Evolutionary conservation across 2,888 invertebrate genomes (phyloP).

Genomic region (Cataglyphis albicans): DNA sequence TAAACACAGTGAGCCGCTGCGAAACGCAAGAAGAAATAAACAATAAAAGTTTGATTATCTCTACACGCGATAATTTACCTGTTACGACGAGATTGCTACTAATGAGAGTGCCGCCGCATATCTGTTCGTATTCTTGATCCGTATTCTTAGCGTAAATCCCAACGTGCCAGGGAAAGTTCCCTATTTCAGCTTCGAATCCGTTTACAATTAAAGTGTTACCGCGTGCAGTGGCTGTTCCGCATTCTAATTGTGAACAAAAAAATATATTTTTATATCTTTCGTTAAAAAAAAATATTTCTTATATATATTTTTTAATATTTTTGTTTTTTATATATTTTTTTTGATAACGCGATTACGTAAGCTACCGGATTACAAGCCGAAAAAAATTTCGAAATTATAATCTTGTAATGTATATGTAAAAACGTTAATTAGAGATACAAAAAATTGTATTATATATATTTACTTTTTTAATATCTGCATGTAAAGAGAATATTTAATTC

Average conservation of each 20-base stretch:
- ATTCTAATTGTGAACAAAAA: conserved; percentile 66
- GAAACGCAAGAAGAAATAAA: background rate
- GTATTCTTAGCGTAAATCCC: conserved; percentile 69
- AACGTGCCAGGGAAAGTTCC: conserved; percentile 78
- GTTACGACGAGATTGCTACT: conserved; percentile 73
- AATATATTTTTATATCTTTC: conserved; percentile 2
- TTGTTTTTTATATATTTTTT: background rate
- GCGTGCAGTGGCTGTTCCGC: conserved; percentile 71
- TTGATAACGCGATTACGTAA: background rate
- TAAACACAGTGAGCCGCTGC: conserved; percentile 78
- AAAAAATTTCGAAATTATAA: conserved; percentile 29
- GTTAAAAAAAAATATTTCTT: background rate
- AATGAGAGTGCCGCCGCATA: conserved; percentile 76
- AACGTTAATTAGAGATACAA: background rate
- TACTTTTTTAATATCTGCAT: background rate
- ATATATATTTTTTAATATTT: conserved; percentile 11
- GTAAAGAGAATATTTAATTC: conserved; percentile 15
- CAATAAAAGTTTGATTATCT: conserved; percentile 9
- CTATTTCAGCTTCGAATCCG: conserved; percentile 71
- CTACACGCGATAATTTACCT: conserved; percentile 60
- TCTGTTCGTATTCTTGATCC: conserved; percentile 63
- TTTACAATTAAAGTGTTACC: conserved; percentile 74
- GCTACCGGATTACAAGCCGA: background rate
- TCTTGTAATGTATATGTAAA: background rate
- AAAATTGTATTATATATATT: background rate